A percentile compares a stretch with the other conserved stretches of the same genome.
phyloP scores from a whole-genome alignment of 2,888 invertebrate species.

The Parnassius mnemosyne region DNA sequence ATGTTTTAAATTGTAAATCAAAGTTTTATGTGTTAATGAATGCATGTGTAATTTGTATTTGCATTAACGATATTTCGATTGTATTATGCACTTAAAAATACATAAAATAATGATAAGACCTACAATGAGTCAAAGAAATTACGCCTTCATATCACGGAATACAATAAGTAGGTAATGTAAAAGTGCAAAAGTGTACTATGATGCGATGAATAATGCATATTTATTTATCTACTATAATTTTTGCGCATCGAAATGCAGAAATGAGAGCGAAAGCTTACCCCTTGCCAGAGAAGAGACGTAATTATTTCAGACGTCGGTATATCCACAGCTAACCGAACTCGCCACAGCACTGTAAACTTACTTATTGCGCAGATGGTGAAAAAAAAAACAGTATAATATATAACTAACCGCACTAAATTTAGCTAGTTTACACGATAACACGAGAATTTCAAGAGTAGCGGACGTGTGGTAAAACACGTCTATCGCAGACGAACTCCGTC shows the following conservation, averaged over 20 bases:
- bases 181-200: too few species aligned
- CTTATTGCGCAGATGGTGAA: conserved; percentile 8
- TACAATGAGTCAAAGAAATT: too few species aligned
- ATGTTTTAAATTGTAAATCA: too few species aligned
- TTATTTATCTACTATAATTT: too few species aligned
- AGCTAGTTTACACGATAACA: conserved; percentile 11
- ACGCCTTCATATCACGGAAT: background rate
- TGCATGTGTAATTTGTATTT: too few species aligned
- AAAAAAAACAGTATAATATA: conserved; percentile 7
- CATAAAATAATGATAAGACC: too few species aligned
- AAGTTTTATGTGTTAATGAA: too few species aligned
- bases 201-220: too few species aligned
- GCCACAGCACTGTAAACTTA: conserved; percentile 14
- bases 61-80: too few species aligned
- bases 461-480: conserved; percentile 1
- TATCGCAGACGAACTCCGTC: conserved; percentile 11
- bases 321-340: conserved; percentile 9
- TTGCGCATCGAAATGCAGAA: background rate
- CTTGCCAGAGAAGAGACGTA: conserved; percentile 15
- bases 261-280: conserved; percentile 23
- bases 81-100: too few species aligned
- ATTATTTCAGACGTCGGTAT: conserved; percentile 11
- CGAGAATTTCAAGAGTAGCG: conserved; percentile 3
- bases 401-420: conserved; percentile 9
- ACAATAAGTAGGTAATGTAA: background rate